Conservation (phyloP, 2,797 vertebrate genomes). For the Semaprochilodus insignis region DNA sequence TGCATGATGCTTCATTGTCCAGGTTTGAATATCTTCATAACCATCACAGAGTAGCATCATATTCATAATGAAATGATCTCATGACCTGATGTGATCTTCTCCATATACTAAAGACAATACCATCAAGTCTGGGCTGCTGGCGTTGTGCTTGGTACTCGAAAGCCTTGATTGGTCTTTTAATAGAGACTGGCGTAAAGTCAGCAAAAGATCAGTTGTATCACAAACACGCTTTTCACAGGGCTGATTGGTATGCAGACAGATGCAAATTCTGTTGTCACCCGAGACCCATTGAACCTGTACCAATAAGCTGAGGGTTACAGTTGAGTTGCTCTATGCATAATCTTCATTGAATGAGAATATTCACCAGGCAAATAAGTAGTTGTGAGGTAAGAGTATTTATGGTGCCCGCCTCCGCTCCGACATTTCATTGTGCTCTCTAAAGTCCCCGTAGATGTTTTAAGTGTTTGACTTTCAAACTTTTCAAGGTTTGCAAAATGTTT, state of each 20-base stretch:
- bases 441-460: constrained; percentile 6
- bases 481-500: not conserved
- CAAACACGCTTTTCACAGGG: constrained; percentile 4
- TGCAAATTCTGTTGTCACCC: constrained; percentile 48
- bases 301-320: constrained; percentile 52
- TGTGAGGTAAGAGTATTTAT: constrained; percentile 30
- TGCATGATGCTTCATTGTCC: no score
- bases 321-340: constrained; percentile 37
- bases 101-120: not conserved
- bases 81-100: not conserved
- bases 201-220: constrained; percentile 37
- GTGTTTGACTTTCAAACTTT: constrained; percentile 15
- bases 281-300: constrained; percentile 45
- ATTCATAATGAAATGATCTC: no score
- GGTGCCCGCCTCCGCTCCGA: constrained; percentile 5
- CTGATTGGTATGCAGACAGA: constrained; percentile 57
- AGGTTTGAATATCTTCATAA: not conserved
- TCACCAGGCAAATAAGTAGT: constrained; percentile 11
- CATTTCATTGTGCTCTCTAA: constrained; percentile 7
- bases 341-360: constrained; percentile 24
- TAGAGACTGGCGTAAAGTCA: constrained; percentile 2
- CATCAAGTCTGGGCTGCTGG: not conserved
- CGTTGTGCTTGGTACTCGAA: not conserved
- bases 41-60: not conserved
- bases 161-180: not conserved